Percentiles rank a stretch among this genome's conserved stretches.
Evolutionary conservation across 2,888 invertebrate species (phyloP).

Genomic region (Cartodere bifasciata): DNA sequence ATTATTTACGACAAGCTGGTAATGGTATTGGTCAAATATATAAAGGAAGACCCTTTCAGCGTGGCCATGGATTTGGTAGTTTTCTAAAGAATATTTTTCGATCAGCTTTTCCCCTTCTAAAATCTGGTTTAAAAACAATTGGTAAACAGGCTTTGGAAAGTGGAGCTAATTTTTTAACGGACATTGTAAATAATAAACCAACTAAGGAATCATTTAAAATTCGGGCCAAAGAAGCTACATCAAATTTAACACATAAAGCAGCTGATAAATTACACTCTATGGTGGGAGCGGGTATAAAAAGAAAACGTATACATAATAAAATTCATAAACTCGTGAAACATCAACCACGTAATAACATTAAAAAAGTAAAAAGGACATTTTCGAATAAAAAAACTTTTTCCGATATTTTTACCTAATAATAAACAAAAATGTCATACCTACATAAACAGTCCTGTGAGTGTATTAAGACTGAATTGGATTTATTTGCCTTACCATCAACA

Average conservation of each 20-base stretch:
- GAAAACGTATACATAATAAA: too few relatives aligned
- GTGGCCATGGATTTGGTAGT: constrained; percentile 3
- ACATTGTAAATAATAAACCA: background rate
- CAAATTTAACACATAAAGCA: background rate
- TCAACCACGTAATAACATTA: too few relatives aligned
- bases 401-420: constrained; percentile 12
- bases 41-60: constrained; percentile 4
- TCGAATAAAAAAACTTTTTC: constrained; percentile 2
- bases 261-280: background rate
- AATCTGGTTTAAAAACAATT: background rate
- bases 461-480: constrained; percentile 16
- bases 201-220: background rate
- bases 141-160: background rate
- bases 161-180: background rate
- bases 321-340: too few relatives aligned
- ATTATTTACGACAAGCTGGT: constrained; percentile 8
- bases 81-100: background rate
- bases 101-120: background rate
- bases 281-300: constrained; percentile 1
- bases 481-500: constrained; percentile 19
- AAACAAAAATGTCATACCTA: constrained; percentile 16
- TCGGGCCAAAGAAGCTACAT: background rate
- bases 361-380: too few relatives aligned
- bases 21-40: constrained; percentile 7
- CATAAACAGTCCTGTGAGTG: constrained; percentile 17